phyloP scores from a whole-genome alignment of 2,888 invertebrate genomes.

The Mimachlamys varia region DNA sequence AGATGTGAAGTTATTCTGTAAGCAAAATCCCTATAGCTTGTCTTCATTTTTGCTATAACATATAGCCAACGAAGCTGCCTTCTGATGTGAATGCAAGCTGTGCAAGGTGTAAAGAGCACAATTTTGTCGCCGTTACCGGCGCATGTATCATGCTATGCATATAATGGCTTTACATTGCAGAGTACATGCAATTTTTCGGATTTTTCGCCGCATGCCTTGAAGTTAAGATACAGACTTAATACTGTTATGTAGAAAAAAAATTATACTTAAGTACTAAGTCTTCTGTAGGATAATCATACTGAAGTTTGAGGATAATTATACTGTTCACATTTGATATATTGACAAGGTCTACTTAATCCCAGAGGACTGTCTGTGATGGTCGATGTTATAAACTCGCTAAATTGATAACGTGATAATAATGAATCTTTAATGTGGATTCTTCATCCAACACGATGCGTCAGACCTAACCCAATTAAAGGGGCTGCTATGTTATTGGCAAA shows the following conservation, averaged over 20 bases:
- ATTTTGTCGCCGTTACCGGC: too few species aligned
- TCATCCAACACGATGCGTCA: not conserved
- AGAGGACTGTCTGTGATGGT: not conserved
- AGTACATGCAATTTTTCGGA: too few species aligned
- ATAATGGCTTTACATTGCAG: too few species aligned
- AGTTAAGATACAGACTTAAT: too few species aligned
- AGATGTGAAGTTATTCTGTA: too few species aligned
- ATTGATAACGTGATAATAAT: not conserved
- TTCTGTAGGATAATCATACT: not conserved
- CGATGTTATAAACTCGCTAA: not conserved
- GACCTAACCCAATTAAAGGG: slow-evolving; percentile 13
- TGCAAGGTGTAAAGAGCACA: too few species aligned
- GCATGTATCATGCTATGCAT: too few species aligned
- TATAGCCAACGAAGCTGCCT: too few species aligned
- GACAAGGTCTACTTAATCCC: not conserved
- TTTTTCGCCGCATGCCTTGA: too few species aligned
- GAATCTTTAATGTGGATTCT: not conserved
- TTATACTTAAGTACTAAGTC: not conserved
- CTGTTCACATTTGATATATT: not conserved
- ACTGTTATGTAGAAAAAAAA: not conserved
- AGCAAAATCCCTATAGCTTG: too few species aligned
- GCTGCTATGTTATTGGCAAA: not conserved
- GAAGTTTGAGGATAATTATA: not conserved
- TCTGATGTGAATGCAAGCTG: too few species aligned
- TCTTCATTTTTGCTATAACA: too few species aligned